Percentiles rank a stretch among this genome's conserved stretches.
phyloP scores from a whole-genome alignment of 2,888 invertebrate species.

The Latrodectus elegans region DNA sequence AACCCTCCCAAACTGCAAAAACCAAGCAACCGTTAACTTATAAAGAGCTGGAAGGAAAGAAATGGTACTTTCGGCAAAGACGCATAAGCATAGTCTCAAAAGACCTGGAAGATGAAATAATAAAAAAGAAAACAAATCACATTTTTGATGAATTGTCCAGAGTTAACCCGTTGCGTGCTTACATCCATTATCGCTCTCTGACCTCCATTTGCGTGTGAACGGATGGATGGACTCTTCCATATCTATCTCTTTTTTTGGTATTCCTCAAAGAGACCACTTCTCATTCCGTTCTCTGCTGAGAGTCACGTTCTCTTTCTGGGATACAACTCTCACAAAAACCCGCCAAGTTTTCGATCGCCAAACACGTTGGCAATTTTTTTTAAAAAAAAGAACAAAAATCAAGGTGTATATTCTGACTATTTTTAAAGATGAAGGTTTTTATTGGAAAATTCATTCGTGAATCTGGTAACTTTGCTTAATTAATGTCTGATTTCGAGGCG shows the following conservation, averaged over 20 bases:
- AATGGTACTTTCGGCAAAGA: constrained; percentile 35
- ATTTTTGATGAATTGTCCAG: constrained; percentile 66
- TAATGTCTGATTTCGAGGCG: neutral
- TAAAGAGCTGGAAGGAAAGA: constrained; percentile 5
- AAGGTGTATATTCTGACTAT: neutral
- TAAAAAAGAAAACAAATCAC: constrained; percentile 47
- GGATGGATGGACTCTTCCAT: constrained; percentile 17
- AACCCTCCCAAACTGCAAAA: neutral
- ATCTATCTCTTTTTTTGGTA: constrained; percentile 15
- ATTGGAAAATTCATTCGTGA: neutral
- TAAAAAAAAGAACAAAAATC: no score
- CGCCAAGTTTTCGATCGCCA: neutral
- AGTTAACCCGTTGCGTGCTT: constrained; percentile 58
- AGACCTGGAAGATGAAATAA: neutral
- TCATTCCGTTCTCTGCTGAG: neutral
- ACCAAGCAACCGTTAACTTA: constrained; percentile 6
- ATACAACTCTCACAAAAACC: no score
- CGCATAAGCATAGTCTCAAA: constrained; percentile 17
- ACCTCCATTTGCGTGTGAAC: constrained; percentile 62
- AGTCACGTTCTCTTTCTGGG: neutral
- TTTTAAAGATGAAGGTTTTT: neutral
- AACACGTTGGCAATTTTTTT: neutral
- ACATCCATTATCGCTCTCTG: constrained; percentile 57
- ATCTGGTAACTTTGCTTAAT: neutral
- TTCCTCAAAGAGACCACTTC: neutral